Evolutionary conservation across 2,797 vertebrate genomes (phyloP).

Genomic region (Enteromius treurensis): DNA sequence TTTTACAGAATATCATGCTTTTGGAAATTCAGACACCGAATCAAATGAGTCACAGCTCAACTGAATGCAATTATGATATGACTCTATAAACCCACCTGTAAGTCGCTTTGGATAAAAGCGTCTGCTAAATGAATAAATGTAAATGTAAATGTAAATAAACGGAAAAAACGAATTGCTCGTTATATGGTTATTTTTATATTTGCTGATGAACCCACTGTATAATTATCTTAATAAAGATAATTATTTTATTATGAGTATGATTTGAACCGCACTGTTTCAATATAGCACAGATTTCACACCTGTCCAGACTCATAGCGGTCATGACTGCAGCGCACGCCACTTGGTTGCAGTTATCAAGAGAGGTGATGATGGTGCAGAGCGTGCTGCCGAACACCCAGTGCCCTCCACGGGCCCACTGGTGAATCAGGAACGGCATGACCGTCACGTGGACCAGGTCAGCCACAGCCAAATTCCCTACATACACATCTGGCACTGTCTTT

Average conservation of each 20-base stretch:
- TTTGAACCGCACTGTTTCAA: neutral
- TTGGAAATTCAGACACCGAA: neutral
- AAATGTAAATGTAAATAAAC: no score
- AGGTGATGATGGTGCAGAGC: slow-evolving; percentile 72
- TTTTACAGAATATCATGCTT: neutral
- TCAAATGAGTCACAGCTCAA: neutral
- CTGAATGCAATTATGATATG: no score
- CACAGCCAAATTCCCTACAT: slow-evolving; percentile 72
- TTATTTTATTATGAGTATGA: neutral
- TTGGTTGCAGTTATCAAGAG: slow-evolving; percentile 73
- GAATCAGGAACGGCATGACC: slow-evolving; percentile 74
- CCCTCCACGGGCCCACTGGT: slow-evolving; percentile 69
- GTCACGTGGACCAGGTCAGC: slow-evolving; percentile 70
- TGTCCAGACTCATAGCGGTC: slow-evolving; percentile 73
- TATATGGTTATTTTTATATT: neutral
- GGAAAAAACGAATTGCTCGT: neutral
- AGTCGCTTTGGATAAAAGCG: no score
- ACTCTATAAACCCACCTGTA: no score
- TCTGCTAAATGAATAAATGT: no score
- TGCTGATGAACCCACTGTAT: neutral
- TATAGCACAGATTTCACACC: slow-evolving; percentile 55
- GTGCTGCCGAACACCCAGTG: slow-evolving; percentile 70
- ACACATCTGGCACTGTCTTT: slow-evolving; percentile 74
- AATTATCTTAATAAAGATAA: neutral
- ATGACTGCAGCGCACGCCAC: slow-evolving; percentile 72